phyloP scores from a whole-genome alignment of 2,888 invertebrate genomes.

The Polia nebulosa region DNA sequence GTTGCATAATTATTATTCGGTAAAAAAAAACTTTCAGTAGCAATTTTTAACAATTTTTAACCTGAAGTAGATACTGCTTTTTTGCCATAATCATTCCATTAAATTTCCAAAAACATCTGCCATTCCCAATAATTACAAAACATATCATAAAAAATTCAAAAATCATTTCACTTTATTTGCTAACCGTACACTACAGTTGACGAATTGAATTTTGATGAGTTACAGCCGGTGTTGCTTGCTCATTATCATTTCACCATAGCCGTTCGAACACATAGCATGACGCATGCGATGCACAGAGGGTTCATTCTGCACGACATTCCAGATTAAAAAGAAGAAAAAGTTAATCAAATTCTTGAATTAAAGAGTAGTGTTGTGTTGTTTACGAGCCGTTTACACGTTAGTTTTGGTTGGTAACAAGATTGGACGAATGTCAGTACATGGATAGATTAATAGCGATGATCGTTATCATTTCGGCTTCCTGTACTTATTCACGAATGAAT shows the following conservation, averaged over 20 bases:
- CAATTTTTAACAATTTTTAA: background rate
- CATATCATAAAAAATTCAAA: background rate
- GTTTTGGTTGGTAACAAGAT: constrained; percentile 15
- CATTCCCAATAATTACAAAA: background rate
- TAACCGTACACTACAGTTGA: constrained; percentile 79
- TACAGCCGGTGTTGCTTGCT: constrained; percentile 77
- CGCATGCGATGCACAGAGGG: constrained; percentile 47
- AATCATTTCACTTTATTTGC: constrained; percentile 64
- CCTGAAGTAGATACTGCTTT: background rate
- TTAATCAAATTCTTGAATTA: constrained; percentile 19
- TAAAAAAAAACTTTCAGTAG: too few species aligned
- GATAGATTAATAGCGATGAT: background rate
- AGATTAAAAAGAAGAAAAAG: constrained; percentile 24
- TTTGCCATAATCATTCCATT: background rate
- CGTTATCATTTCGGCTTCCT: background rate
- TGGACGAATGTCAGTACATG: background rate
- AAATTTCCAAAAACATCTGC: constrained; percentile 34
- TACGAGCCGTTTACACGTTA: constrained; percentile 34
- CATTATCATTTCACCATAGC: constrained; percentile 85
- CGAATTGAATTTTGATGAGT: constrained; percentile 90
- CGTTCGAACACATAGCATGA: constrained; percentile 57
- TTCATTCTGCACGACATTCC: constrained; percentile 24
- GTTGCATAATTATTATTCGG: too few species aligned
- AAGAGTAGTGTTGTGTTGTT: constrained; percentile 5
- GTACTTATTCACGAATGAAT: background rate